Evolutionary conservation across 2,888 invertebrate species (phyloP).

Genomic region (Drosophila leonis): DNA sequence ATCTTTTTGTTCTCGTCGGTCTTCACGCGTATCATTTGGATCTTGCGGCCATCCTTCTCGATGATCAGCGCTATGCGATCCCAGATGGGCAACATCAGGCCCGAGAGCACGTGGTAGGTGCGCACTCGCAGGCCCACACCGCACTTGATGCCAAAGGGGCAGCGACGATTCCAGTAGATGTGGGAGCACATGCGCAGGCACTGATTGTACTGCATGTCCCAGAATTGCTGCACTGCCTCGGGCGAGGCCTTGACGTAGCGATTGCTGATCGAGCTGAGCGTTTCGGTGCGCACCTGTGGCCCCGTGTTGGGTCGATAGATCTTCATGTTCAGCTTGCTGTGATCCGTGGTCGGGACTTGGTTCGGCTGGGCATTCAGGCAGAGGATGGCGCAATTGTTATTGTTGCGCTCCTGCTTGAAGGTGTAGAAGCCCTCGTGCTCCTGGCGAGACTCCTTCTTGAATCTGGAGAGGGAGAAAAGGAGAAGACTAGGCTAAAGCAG

Average conservation of each 20-base stretch:
- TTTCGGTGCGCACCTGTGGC: constrained; percentile 92
- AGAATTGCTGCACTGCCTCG: constrained; percentile 93
- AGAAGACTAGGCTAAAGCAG: too few relatives aligned
- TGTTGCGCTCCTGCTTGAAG: constrained; percentile 92
- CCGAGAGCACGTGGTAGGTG: constrained; percentile 96
- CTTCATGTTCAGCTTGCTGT: constrained; percentile 88
- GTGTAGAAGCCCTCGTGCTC: constrained; percentile 96
- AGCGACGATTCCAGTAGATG: constrained; percentile 95
- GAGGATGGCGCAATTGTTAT: constrained; percentile 94
- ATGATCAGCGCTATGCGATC: constrained; percentile 95
- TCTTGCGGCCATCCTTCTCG: constrained; percentile 92
- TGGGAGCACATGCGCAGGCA: constrained; percentile 95
- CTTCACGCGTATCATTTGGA: constrained; percentile 98
- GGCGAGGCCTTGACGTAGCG: constrained; percentile 93
- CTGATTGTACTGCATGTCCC: constrained; percentile 95
- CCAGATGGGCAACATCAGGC: constrained; percentile 99
- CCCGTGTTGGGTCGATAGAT: constrained; percentile 97
- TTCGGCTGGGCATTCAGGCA: constrained; percentile 64
- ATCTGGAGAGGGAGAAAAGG: constrained; percentile 4
- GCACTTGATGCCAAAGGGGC: constrained; percentile 93
- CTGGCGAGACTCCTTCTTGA: constrained; percentile 38
- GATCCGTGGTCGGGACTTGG: constrained; percentile 64
- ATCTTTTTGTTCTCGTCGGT: constrained; percentile 94
- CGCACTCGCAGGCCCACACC: constrained; percentile 96
- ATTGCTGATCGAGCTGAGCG: constrained; percentile 94